Evolutionary conservation across 2,113 vertebrate species (phyloP), one percentile per base, ranked within the genome.

Genomic region (Myotis davidii): DNA sequence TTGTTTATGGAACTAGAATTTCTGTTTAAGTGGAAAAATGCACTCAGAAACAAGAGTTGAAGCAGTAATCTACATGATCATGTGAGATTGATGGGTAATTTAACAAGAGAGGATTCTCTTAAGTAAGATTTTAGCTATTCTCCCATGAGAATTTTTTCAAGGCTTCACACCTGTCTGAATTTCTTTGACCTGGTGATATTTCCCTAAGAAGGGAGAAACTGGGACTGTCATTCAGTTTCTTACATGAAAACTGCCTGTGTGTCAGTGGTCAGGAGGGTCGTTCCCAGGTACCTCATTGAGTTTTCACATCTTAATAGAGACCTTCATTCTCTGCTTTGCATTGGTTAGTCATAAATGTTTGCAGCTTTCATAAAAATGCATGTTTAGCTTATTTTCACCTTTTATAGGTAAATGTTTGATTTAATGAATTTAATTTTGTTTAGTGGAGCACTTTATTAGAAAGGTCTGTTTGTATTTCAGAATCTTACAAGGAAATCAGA

Each of bases 401-500:
- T 86, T 85, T 91, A 67, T 87, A 96, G 54, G 61, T 94, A 88
- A 95, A 95, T 94, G n/a, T 92, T 81, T 84, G 48, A 45, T 81
- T 81, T 97, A 95, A 89, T 96, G 69, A 85, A 93, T 83, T 92
- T 92, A 90, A 94, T 90, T 97, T 97, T 91, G 34, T 77, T 90
- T 77, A 92, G 9, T 64, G n/a, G 54, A 81, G 25, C 89, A 29
- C 50, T 85, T 97, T 94, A 83, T 89, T 92, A 94, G 70, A 78
- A 92, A 90, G 73, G 17, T 89, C 77, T 97, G n/a, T 97, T 94
- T 98, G 29, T 98, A 42, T 98, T 98, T 96, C 98, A 99, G 99
- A 97, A 98, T 99, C 94, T 97, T 99, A 89, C 98, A 99, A 98
- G 98, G 99, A 98, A 99, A 99, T 96, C 98, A 98, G 93, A 99